Evolutionary conservation across 2,888 invertebrate genomes (phyloP), one percentile per base, ranked within the genome.

Genomic region (Drosophila melanosoma): DNA sequence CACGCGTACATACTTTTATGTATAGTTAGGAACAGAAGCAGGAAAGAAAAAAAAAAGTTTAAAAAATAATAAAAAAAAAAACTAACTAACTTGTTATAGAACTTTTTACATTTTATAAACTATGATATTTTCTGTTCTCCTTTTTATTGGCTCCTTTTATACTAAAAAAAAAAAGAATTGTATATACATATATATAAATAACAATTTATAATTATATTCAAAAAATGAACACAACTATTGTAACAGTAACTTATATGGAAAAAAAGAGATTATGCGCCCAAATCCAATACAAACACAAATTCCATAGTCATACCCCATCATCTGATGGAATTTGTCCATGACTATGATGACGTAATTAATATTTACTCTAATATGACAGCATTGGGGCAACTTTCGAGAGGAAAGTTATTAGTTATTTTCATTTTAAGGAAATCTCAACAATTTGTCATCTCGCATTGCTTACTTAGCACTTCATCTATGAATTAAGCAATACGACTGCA

Each of bases 91-190:
- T 72, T 77, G 82, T 81, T 81, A 67, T 81, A 81, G 67, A 71
- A 76, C 65, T 76, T 78, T 77, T 76, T 76, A 76, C 52, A 78
- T 61, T 64, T 79, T 79, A 76, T 75, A 33, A 79, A 65, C 48
- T 32, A 53, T 61, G 26, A 69, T 54, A 36, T 52, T 56, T 77
- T 53, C 36, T 45, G 48, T 61, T 74, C 36, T 69, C 29, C 15
- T 57, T 32, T 38, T 33, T 26, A 29, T 29, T 29, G 6, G 6
- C 29, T 29, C 29, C 29, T 59, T 59, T 45, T 57, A 35, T 49
- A 58, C 51, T 64, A 62, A 72, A 36, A 42, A 62, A 72, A 36
- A 42, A 42, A 33, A 52, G 63, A 53, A 65, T 32, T 75, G 53
- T 75, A 75, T 74, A 74, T 74, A 72, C 29, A 53, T 33, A 61